These are phyloP conservation scores for Microtus pennsylvanicus DNA, from an alignment of 2,113 vertebrate species.

Conservation along the genomic window DNA sequence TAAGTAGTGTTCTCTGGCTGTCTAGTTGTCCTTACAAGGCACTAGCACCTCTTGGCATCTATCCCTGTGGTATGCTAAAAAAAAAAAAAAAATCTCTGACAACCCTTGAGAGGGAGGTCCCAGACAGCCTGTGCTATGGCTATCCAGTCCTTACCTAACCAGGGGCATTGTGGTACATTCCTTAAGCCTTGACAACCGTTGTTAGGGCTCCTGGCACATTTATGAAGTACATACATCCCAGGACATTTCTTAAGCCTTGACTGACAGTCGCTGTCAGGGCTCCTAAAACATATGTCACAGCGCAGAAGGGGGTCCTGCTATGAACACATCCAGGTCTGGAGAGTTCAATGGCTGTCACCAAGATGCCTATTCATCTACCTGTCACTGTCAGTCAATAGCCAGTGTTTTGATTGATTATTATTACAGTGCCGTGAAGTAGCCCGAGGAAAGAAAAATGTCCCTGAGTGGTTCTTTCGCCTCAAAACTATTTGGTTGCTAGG, in stretches of 20 bases:
- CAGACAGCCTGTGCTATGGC: background rate
- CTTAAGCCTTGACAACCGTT: background rate
- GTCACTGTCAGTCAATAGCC: background rate
- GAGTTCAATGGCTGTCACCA: background rate
- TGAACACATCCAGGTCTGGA: background rate
- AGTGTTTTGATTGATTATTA: background rate
- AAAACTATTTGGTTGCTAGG: background rate
- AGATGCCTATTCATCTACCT: background rate
- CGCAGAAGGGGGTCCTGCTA: background rate
- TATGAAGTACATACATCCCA: background rate
- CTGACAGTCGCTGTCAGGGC: background rate
- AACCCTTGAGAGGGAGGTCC: background rate
- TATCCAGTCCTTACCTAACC: background rate
- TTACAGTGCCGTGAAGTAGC: background rate
- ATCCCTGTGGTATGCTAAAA: constrained; percentile 20
- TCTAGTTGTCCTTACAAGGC: background rate
- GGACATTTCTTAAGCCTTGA: background rate
- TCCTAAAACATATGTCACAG: background rate
- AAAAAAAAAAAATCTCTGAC: background rate
- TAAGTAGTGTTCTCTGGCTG: constrained; percentile 22
- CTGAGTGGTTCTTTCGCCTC: background rate
- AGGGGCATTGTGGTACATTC: background rate
- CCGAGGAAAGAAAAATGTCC: background rate
- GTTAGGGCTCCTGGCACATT: background rate
- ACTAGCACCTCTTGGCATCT: constrained; percentile 54